These are phyloP conservation scores for Paralinhomoeus sp. DNA, from an alignment of 2,888 invertebrate genomes.

Conservation along the genomic window DNA sequence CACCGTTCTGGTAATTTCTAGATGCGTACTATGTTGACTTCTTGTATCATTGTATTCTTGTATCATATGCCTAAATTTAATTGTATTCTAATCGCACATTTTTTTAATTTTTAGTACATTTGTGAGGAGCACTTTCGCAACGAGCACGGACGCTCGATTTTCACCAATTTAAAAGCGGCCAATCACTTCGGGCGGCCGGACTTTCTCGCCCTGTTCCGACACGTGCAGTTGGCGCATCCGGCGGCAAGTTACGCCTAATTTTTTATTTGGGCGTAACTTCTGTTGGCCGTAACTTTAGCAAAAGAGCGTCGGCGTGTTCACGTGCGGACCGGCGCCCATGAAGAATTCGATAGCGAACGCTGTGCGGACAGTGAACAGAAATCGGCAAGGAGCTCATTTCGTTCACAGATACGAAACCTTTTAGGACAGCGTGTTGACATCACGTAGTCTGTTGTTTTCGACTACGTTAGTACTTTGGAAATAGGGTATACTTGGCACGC, in stretches of 20 bases:
- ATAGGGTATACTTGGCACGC: too few species aligned
- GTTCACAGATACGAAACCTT: conserved; percentile 96
- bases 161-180: conserved; percentile 76
- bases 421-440: too few species aligned
- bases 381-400: conserved; percentile 69
- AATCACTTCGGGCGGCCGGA: conserved; percentile 91
- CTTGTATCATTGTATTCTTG: not conserved
- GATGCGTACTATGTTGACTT: too few species aligned
- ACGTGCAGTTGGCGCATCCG: conserved; percentile 83
- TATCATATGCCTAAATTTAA: too few species aligned
- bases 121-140: conserved; percentile 95
- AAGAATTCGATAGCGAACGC: conserved; percentile 91
- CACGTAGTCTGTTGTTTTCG: too few species aligned
- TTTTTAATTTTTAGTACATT: conserved; percentile 50
- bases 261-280: too few species aligned
- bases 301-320: conserved; percentile 75
- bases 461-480: too few species aligned
- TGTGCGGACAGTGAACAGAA: conserved; percentile 76
- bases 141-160: conserved; percentile 65
- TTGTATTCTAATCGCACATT: too few species aligned
- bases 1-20: conserved; percentile 69
- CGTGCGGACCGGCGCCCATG: conserved; percentile 82
- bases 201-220: conserved; percentile 83
- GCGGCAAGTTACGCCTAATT: too few species aligned
- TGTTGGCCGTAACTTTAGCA: conserved; percentile 11